Percentiles rank a stretch among this genome's conserved stretches.
Evolutionary conservation across 92 coral and sea anemone species (phyloP).

Genomic region (Scolanthus callimorphus): DNA sequence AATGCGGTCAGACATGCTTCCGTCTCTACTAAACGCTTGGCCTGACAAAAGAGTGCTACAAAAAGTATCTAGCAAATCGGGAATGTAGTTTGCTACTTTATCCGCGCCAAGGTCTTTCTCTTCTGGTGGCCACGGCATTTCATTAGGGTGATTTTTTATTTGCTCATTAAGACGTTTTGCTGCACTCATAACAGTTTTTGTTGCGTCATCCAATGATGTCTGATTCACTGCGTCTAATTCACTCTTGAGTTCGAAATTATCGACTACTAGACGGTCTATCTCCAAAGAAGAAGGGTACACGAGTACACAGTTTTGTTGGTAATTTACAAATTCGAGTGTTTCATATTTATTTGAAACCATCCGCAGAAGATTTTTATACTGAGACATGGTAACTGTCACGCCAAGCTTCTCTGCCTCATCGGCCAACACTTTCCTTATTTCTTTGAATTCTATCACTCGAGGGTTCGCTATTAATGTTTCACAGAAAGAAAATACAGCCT

Average conservation of each 20-base stretch:
- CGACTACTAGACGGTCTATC: constrained; percentile 23
- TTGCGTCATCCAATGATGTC: constrained; percentile 4
- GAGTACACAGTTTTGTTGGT: constrained; percentile 39
- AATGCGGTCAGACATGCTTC: constrained; percentile 31
- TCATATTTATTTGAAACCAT: constrained; percentile 30
- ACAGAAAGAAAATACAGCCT: constrained; percentile 15
- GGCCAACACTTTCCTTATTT: constrained; percentile 2
- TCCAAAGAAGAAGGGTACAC: constrained; percentile 25
- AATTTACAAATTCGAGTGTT: constrained; percentile 16
- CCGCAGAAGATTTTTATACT: constrained; percentile 30
- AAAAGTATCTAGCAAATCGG: constrained; percentile 36
- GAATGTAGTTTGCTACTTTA: constrained; percentile 21
- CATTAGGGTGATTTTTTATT: constrained; percentile 37
- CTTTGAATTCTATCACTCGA: constrained; percentile 17
- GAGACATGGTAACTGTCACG: constrained; percentile 17
- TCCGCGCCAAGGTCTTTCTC: constrained; percentile 34
- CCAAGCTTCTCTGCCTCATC: constrained; percentile 20
- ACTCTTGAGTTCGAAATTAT: constrained; percentile 28
- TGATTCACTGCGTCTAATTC: constrained; percentile 3
- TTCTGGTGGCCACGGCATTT: constrained; percentile 62
- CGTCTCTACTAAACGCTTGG: constrained; percentile 30
- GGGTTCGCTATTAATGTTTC: constrained; percentile 24
- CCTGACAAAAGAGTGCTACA: constrained; percentile 49
- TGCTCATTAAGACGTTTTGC: constrained; percentile 26
- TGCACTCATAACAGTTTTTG: constrained; percentile 13